These are phyloP conservation scores for Orgyia antiqua DNA, from an alignment of 2,888 invertebrate genomes.

Conservation along the genomic window DNA sequence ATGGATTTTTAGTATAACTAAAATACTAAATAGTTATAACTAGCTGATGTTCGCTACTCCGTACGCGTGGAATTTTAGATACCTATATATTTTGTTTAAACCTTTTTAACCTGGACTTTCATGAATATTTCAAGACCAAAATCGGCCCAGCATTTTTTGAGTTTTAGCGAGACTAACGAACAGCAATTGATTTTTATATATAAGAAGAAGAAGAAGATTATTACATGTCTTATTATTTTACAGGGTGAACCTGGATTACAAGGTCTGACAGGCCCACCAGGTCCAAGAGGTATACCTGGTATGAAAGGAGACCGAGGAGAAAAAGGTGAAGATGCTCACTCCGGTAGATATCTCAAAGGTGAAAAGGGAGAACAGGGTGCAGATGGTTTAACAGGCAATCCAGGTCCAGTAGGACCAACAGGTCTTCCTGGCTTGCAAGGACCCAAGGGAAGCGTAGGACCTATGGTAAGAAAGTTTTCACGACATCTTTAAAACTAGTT, in stretches of 20 bases:
- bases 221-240: no score
- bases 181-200: no score
- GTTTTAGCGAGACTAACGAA: no score
- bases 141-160: no score
- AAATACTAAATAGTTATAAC: no score
- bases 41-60: no score
- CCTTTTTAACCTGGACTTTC: no score
- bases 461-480: constrained; percentile 54
- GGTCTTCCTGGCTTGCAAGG: constrained; percentile 80
- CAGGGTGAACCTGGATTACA: constrained; percentile 86
- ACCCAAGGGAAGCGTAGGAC: constrained; percentile 80
- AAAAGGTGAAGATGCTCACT: constrained; percentile 89
- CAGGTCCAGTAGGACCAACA: constrained; percentile 80
- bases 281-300: constrained; percentile 87
- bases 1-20: no score
- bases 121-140: no score
- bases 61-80: no score
- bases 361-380: constrained; percentile 91
- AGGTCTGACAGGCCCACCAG: constrained; percentile 84
- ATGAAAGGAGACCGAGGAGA: constrained; percentile 82
- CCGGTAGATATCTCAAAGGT: constrained; percentile 84
- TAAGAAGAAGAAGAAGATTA: no score
- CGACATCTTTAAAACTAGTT: not conserved
- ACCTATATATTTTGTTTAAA: no score
- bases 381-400: constrained; percentile 83